Evolutionary conservation across 2,113 vertebrate genomes (phyloP).

Genomic region (Burhinus bistriatus): DNA sequence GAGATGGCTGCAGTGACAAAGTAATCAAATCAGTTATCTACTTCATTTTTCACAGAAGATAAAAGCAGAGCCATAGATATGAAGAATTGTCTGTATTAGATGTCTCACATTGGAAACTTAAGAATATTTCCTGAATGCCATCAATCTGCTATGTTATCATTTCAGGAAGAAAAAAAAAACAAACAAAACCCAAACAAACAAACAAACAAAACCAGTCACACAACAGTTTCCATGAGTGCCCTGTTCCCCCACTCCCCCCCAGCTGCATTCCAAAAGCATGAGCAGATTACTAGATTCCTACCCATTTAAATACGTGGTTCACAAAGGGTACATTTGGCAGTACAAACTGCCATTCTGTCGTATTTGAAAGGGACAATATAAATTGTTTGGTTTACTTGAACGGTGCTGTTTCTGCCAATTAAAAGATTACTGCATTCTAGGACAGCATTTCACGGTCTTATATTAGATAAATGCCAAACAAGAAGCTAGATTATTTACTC

Average conservation of each 20-base stretch:
- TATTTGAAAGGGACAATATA: neutral
- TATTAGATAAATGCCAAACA: neutral
- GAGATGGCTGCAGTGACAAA: neutral
- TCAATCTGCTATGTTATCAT: neutral
- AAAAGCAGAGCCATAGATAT: neutral
- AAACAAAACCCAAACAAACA: neutral
- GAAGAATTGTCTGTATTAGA: neutral
- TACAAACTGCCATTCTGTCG: neutral
- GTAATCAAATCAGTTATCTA: neutral
- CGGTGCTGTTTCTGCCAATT: neutral
- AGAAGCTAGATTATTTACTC: neutral
- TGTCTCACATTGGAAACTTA: neutral
- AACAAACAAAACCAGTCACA: neutral
- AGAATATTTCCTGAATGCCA: neutral
- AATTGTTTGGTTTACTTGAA: neutral
- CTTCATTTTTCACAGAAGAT: neutral
- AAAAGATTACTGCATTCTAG: slow-evolving; percentile 8
- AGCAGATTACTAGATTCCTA: neutral
- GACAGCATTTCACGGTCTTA: neutral
- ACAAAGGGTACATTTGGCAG: neutral
- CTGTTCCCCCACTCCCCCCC: neutral
- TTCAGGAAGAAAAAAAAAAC: neutral
- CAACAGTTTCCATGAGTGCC: neutral
- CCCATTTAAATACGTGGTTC: neutral
- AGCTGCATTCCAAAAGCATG: neutral